phyloP scores from a whole-genome alignment of 2,113 vertebrate genomes.

The Garra rufa region DNA sequence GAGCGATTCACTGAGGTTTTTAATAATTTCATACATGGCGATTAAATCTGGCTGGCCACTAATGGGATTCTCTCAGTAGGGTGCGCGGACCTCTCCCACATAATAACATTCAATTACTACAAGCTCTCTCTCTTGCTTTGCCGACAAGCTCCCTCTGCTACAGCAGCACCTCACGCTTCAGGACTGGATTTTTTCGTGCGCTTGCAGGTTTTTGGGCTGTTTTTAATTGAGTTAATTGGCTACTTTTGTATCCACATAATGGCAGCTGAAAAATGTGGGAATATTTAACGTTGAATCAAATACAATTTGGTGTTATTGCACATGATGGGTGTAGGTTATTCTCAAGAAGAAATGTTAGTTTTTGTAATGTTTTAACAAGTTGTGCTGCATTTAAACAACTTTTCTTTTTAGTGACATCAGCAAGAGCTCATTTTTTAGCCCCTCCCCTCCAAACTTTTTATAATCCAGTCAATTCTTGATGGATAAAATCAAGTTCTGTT shows the following conservation, averaged over 20 bases:
- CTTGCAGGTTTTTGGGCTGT: neutral
- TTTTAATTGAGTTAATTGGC: neutral
- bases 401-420: neutral
- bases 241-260: too few relatives aligned
- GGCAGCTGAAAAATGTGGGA: too few relatives aligned
- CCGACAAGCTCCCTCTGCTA: neutral
- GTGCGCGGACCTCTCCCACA: constrained; percentile 62
- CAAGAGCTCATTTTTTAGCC: neutral
- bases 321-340: neutral
- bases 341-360: too few relatives aligned
- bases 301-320: neutral
- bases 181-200: neutral
- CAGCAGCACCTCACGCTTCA: neutral
- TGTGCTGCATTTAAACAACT: neutral
- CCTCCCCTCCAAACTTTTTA: too few relatives aligned
- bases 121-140: constrained; percentile 39
- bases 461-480: too few relatives aligned
- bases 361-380: neutral
- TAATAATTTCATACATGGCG: constrained; percentile 74
- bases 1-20: constrained; percentile 70
- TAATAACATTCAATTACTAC: constrained; percentile 72
- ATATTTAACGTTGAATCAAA: too few relatives aligned
- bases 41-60: constrained; percentile 75
- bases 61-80: constrained; percentile 67
- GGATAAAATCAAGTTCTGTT: too few relatives aligned